phyloP scores from a whole-genome alignment of 2,797 vertebrate species.

The Leontopithecus rosalia region DNA sequence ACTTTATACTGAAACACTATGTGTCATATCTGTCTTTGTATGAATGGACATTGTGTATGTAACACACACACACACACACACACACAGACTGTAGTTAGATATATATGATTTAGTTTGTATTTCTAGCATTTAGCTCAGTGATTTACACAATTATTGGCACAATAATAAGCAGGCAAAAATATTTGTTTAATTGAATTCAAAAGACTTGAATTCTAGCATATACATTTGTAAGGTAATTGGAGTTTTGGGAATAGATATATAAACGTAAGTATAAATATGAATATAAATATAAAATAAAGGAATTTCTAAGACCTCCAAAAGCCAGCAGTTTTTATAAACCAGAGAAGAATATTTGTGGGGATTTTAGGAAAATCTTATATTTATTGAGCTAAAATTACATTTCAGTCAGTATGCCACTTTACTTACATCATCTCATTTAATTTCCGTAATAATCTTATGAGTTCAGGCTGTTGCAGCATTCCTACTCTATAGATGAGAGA shows the following conservation, averaged over 20 bases:
- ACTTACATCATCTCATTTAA: not conserved
- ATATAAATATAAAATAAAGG: not conserved
- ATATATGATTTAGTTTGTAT: not conserved
- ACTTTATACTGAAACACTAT: not conserved
- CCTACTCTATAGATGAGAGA: not conserved
- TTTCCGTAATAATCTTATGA: not conserved
- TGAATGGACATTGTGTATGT: not conserved
- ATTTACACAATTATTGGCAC: not conserved
- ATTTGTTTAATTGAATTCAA: not conserved
- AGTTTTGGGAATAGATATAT: not conserved
- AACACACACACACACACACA: not conserved
- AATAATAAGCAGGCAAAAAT: not conserved
- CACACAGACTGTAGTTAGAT: not conserved
- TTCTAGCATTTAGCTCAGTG: not conserved
- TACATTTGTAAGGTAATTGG: not conserved
- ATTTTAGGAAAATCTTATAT: not conserved
- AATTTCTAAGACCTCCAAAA: not conserved
- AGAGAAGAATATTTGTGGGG: not conserved
- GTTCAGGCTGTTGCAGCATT: not conserved
- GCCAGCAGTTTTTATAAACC: not conserved
- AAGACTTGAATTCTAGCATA: constrained; percentile 31
- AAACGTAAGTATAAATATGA: not conserved
- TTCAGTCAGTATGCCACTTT: not conserved
- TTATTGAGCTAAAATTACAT: not conserved
- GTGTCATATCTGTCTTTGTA: not conserved